Evolutionary conservation across 2,888 invertebrate species (phyloP).

Genomic region (Drosophila rellima): DNA sequence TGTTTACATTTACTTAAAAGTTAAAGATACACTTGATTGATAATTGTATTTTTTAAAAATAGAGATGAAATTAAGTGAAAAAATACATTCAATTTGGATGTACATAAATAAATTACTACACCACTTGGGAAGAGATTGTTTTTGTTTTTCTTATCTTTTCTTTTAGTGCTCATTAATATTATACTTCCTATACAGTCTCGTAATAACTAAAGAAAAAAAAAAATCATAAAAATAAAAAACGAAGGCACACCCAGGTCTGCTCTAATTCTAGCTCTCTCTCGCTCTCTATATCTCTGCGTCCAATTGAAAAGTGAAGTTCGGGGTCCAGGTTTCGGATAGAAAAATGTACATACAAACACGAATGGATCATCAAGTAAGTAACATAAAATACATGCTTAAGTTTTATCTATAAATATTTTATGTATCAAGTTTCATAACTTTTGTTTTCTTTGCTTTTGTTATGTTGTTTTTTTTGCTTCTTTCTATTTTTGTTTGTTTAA

Average conservation of each 20-base stretch:
- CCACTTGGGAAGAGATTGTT: constrained; percentile 50
- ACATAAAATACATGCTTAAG: constrained; percentile 60
- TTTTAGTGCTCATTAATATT: constrained; percentile 6
- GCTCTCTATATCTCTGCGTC: not conserved
- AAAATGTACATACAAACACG: constrained; percentile 49
- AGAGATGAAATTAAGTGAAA: constrained; percentile 57
- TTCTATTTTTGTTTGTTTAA: constrained; percentile 28
- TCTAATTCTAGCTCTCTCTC: constrained; percentile 13
- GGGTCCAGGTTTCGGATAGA: constrained; percentile 16
- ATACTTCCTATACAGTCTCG: constrained; percentile 50
- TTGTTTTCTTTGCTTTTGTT: constrained; percentile 15
- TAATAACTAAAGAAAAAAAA: constrained; percentile 36
- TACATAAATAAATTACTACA: constrained; percentile 62
- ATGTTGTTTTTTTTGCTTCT: constrained; percentile 13
- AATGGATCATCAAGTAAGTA: constrained; percentile 38
- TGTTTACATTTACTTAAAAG: constrained; percentile 59
- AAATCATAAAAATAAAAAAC: constrained; percentile 41
- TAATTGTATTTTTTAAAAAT: constrained; percentile 47
- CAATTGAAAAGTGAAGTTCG: constrained; percentile 1
- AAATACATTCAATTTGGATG: constrained; percentile 52
- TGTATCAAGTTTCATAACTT: constrained; percentile 40
- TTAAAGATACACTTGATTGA: constrained; percentile 55
- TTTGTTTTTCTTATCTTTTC: constrained; percentile 13
- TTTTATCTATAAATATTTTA: constrained; percentile 54
- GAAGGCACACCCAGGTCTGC: constrained; percentile 56